These are phyloP conservation scores for Leptoclinus maculatus DNA, from an alignment of 2,797 vertebrate genomes.

Conservation along the genomic window DNA sequence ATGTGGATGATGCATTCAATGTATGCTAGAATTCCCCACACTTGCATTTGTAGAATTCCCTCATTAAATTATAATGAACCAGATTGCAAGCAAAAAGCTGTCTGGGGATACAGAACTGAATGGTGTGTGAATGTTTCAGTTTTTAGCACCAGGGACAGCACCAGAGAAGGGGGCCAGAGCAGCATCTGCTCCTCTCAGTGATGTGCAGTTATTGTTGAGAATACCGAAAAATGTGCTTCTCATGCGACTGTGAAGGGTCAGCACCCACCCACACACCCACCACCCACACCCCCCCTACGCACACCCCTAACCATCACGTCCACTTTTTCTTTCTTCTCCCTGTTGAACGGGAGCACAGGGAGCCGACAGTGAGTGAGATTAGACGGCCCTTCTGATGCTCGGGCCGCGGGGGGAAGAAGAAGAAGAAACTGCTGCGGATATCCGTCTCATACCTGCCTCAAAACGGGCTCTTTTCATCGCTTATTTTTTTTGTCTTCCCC, in stretches of 20 bases:
- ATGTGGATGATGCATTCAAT: conserved; percentile 17
- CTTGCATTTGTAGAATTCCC: not conserved
- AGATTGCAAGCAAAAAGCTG: not conserved
- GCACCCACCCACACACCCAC: conserved; percentile 45
- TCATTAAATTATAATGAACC: not conserved
- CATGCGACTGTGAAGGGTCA: conserved; percentile 71
- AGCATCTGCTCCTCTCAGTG: conserved; percentile 12
- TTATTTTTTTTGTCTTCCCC: conserved; percentile 31
- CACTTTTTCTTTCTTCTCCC: conserved; percentile 74
- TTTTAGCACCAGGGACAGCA: conserved; percentile 83
- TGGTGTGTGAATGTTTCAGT: conserved; percentile 10
- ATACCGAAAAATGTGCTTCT: conserved; percentile 37
- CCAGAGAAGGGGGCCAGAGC: conserved; percentile 42
- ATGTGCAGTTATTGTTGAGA: conserved; percentile 19
- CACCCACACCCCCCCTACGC: conserved; percentile 27
- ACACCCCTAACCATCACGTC: conserved; percentile 53
- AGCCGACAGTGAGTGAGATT: conserved; percentile 56
- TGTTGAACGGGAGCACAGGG: conserved; percentile 58
- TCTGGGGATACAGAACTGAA: not conserved
- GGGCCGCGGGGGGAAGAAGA: conserved; percentile 45
- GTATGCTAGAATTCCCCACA: not conserved
- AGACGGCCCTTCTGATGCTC: conserved; percentile 70
- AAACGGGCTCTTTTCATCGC: conserved; percentile 43
- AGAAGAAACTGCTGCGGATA: conserved; percentile 71
- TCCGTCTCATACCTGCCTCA: conserved; percentile 68